Evolutionary conservation across 2,888 invertebrate species (phyloP), one percentile per base, ranked within the genome.

Genomic region (Leucoma salicis): DNA sequence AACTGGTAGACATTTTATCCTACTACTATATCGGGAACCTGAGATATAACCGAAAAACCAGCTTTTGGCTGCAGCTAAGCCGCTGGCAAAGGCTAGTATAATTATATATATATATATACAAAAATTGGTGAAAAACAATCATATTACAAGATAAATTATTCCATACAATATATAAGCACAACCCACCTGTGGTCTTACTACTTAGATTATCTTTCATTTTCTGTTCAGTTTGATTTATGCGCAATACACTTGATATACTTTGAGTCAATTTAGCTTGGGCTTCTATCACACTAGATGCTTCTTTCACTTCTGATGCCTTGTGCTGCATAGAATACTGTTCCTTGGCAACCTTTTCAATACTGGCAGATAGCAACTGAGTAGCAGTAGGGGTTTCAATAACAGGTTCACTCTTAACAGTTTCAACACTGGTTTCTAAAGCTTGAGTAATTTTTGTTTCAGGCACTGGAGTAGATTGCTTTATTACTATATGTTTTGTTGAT

Each of bases 191-290:
- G 49, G 75, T 62, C 54, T 81, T 81, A 75, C 68, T 84, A 49
- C 84, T 87, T 49, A 82, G 73, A 61, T 87, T 85, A 81, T 88
- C 88, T 79, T 85, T 88, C 86, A 88, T 88, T 61, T 79, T 86
- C 63, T 66, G 56, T 43, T 85, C 84, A 75, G 69, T 71, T 64
- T 68, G 83, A 72, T 74, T 65, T 61, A 70, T 63, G 48, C 82
- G 73, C 57, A 78, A 66, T 53, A 80, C 75, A 67, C 82, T 82
- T 53, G 78, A 79, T 72, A 88, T 73, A 57, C 87, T 83, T 56
- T 86, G 85, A 49, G 86, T 82, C 54, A 88, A 70, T 72, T 88
- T 89, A 25, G 74, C 84, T 71, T 89, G 89, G 14, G 88, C 87
- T 70, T 85, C 81, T 61, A 74, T 85, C 39, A 82, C 82, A 70